A percentile compares a stretch with the other conserved stretches of the same genome.
Conservation (phyloP, 2,113 vertebrate genomes). For the Pionites leucogaster region DNA sequence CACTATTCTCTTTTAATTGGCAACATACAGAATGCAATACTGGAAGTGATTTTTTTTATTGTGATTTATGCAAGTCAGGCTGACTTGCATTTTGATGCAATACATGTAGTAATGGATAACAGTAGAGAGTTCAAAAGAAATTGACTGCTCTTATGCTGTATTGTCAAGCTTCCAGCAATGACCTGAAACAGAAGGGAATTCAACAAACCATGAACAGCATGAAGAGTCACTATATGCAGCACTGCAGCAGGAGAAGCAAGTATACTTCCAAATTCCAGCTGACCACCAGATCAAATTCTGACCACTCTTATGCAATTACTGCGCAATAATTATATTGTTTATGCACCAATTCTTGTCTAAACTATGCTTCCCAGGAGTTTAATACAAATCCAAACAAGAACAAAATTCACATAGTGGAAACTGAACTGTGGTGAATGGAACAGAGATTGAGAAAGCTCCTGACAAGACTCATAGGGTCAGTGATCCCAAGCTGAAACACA, state of each 20-base stretch:
- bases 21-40: background rate
- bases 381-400: background rate
- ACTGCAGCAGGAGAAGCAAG: background rate
- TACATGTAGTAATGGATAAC: background rate
- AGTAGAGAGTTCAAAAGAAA: background rate
- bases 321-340: background rate
- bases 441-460: background rate
- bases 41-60: background rate
- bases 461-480: background rate
- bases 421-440: background rate
- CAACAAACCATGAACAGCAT: background rate
- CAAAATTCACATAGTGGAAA: background rate
- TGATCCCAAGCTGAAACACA: background rate
- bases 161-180: background rate
- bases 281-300: background rate
- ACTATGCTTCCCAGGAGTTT: background rate
- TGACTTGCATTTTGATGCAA: background rate
- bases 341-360: background rate
- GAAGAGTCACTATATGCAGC: background rate
- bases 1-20: background rate
- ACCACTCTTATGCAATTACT: background rate
- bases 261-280: background rate
- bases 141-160: background rate
- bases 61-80: background rate
- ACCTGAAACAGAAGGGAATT: background rate